Conservation (phyloP, 1,140 invertebrate genomes). For the Drosophila bocqueti region DNA sequence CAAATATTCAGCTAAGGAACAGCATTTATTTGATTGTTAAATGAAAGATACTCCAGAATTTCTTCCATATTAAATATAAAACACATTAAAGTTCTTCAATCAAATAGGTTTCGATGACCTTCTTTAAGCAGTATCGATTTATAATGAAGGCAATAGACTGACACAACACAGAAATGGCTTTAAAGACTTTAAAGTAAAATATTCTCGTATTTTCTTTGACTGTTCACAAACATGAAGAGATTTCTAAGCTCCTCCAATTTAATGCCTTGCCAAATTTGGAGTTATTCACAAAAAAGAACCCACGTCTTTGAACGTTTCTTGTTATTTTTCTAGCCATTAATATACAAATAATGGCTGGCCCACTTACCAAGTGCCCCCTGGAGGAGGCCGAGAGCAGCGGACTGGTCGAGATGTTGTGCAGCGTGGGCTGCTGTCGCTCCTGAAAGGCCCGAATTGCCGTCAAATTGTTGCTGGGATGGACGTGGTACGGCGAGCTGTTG, state of each 20-base stretch:
- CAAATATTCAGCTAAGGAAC: no score
- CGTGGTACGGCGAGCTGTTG: conserved; percentile 84
- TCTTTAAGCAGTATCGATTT: conserved; percentile 3
- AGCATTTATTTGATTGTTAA: not conserved
- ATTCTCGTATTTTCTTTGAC: not conserved
- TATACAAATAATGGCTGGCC: not conserved
- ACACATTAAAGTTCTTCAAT: not conserved
- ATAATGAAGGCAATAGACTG: not conserved
- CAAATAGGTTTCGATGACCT: not conserved
- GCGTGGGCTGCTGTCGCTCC: conserved; percentile 64
- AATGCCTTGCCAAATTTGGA: not conserved
- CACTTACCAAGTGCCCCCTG: conserved; percentile 71
- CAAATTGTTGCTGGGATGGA: conserved; percentile 82
- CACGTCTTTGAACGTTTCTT: not conserved
- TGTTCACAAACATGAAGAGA: not conserved
- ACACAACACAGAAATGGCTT: not conserved
- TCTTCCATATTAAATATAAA: not conserved
- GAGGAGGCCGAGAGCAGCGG: conserved; percentile 77
- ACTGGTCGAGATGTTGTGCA: conserved; percentile 83
- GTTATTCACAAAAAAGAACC: not conserved
- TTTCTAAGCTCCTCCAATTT: not conserved
- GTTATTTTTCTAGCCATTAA: not conserved
- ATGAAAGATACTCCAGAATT: not conserved
- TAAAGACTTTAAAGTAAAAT: no score
- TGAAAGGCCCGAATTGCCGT: conserved; percentile 83